Base-by-base conservation (phyloP, 2,797 vertebrate genomes). In the Poliocrania exsul region DNA sequence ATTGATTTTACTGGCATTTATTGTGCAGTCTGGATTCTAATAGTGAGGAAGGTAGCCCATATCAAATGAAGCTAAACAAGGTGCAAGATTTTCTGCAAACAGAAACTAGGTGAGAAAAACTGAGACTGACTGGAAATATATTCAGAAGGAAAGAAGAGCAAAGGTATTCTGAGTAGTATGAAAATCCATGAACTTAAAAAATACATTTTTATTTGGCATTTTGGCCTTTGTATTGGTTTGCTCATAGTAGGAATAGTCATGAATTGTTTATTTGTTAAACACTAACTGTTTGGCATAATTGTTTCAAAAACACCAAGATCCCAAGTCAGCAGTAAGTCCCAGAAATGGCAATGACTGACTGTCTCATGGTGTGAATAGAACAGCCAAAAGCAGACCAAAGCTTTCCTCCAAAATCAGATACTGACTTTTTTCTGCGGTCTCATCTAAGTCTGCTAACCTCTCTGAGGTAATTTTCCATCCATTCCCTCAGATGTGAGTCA, bases 21-120 rank as follows among this genome's bases (percentile, higher is more conserved):
- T 29, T 85, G 35, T 33, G 13, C 14, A 71, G 29, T 18, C 49
- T 71, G 71, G 37, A 35, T 88, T 85, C 20, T 72, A 51, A 65
- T 19, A 58, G 38, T 4, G 7, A 86, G 23, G 23, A 77, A 71
- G 28, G 28, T n/a, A 79, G 54, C 9, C 40, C 60, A 3, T 33
- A 61, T 50, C 60, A 85, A 79, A 61, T 3, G 2, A 61, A 85
- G n/a, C 25, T 50, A 57, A 46, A 51, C 12, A 81, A 80, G 40
- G 12, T 35, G 16, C 15, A 46, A 37, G 23, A 66, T 64, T 61
- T 71, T 65, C 54, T 53, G 17, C 31, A 50, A 86, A 75, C 33
- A 84, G 38, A 74, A 81, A 78, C 25, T 56, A 42, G 28, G 13
- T 53, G 29, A 90, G 54, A 79, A 90, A 79, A 82, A 35, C 33